Evolutionary conservation across 2,888 invertebrate species (phyloP).

Genomic region (Apamea epomidion): DNA sequence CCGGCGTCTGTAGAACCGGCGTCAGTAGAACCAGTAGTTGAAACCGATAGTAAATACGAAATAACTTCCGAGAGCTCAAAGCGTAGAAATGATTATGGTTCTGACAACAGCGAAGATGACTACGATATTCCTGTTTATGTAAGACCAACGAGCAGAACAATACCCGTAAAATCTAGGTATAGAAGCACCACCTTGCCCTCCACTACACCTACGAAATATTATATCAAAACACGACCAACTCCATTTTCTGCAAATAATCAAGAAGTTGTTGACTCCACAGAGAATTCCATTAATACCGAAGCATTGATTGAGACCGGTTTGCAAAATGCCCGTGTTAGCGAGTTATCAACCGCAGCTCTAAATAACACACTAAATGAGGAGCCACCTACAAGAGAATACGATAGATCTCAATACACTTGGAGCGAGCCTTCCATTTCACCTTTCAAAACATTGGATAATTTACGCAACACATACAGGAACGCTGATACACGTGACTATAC

Average conservation of each 20-base stretch:
- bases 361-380: slow-evolving; percentile 65
- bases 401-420: slow-evolving; percentile 70
- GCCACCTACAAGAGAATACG: slow-evolving; percentile 62
- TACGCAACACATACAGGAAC: slow-evolving; percentile 75
- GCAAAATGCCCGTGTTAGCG: slow-evolving; percentile 67
- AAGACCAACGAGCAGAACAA: slow-evolving; percentile 69
- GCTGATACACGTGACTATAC: slow-evolving; percentile 70
- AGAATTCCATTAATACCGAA: slow-evolving; percentile 76
- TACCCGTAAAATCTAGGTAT: slow-evolving; percentile 57
- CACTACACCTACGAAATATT: slow-evolving; percentile 77
- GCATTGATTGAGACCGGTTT: slow-evolving; percentile 73
- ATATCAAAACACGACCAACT: slow-evolving; percentile 82
- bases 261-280: slow-evolving; percentile 73
- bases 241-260: slow-evolving; percentile 71
- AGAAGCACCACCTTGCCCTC: slow-evolving; percentile 64
- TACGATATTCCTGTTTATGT: slow-evolving; percentile 76
- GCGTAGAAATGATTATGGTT: slow-evolving; percentile 74
- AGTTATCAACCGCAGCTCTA: slow-evolving; percentile 51
- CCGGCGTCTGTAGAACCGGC: slow-evolving; percentile 56
- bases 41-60: slow-evolving; percentile 65
- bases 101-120: slow-evolving; percentile 73
- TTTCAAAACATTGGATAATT: slow-evolving; percentile 87
- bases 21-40: slow-evolving; percentile 60
- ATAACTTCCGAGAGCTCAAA: slow-evolving; percentile 69
- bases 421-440: slow-evolving; percentile 88